Evolutionary conservation across 1,140 invertebrate genomes (phyloP).

Genomic region (Drosophila orosa): DNA sequence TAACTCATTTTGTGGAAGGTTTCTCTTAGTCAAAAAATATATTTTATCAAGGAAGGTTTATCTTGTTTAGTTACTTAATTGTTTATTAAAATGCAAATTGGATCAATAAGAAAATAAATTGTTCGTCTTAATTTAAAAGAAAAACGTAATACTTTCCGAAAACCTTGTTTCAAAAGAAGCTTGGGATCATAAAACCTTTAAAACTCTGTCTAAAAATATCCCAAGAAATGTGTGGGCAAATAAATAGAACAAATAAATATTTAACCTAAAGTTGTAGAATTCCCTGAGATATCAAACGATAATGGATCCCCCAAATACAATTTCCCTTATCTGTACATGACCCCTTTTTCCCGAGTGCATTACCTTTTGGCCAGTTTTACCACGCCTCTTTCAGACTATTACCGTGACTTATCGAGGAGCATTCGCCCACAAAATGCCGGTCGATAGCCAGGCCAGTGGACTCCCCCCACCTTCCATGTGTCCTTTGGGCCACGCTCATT

Average conservation of each 20-base stretch:
- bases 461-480: background rate
- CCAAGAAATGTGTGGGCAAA: background rate
- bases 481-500: slow-evolving; percentile 46
- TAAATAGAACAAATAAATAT: background rate
- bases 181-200: background rate
- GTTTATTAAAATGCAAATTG: background rate
- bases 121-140: background rate
- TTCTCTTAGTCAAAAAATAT: background rate
- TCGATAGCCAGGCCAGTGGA: slow-evolving; percentile 23
- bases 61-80: background rate
- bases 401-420: slow-evolving; percentile 21
- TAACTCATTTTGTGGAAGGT: too few relatives aligned
- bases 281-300: background rate
- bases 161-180: background rate
- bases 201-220: background rate
- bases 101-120: accelerated
- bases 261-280: background rate
- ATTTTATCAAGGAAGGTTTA: background rate
- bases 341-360: slow-evolving; percentile 8
- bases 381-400: slow-evolving; percentile 50
- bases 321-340: background rate
- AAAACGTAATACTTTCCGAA: background rate
- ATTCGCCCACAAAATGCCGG: slow-evolving; percentile 43
- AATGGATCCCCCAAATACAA: too few relatives aligned
- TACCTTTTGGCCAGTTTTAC: slow-evolving; percentile 11